phyloP scores from a whole-genome alignment of 2,113 vertebrate genomes.

The Cranoglanis bouderius region DNA sequence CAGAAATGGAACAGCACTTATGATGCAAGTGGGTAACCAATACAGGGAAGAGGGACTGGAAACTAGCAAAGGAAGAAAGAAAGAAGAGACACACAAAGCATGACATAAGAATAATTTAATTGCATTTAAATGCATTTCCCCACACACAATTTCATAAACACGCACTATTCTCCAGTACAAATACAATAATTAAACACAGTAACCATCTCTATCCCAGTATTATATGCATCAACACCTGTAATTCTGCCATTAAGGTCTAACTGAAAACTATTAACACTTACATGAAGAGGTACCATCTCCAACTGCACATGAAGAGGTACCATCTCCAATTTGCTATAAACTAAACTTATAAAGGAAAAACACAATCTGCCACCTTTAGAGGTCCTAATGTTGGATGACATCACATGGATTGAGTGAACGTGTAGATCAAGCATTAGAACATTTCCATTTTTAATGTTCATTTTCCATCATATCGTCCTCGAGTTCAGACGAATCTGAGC shows the following conservation, averaged over 20 bases:
- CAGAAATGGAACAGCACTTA: background rate
- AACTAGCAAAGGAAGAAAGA: background rate
- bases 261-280: background rate
- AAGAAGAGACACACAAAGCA: background rate
- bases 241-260: background rate
- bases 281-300: background rate
- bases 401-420: background rate
- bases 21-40: background rate
- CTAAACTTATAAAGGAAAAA: background rate
- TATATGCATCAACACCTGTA: background rate
- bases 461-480: constrained; percentile 18
- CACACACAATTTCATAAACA: background rate
- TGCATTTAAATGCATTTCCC: background rate
- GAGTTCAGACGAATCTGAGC: constrained; percentile 53
- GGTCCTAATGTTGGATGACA: background rate
- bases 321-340: background rate
- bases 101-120: constrained; percentile 20
- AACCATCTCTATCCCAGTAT: background rate
- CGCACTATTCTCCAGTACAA: constrained; percentile 4
- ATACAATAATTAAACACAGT: background rate
- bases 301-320: background rate
- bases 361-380: background rate
- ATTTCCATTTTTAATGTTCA: background rate
- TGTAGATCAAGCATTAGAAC: background rate
- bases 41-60: background rate